phyloP scores from a whole-genome alignment of 2,797 vertebrate genomes.

The Manis pentadactyla region DNA sequence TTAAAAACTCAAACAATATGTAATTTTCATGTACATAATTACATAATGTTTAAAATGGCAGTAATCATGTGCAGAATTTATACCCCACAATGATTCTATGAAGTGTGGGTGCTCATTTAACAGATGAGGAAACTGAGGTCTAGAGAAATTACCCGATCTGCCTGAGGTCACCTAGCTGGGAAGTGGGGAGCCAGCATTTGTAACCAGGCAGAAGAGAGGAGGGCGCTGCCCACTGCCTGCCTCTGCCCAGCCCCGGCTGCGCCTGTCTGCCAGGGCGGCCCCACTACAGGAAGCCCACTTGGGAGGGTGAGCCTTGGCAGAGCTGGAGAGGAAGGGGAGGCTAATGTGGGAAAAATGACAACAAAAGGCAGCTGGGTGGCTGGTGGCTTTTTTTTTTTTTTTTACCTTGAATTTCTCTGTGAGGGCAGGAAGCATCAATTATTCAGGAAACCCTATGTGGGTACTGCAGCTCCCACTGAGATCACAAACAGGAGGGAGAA shows the following conservation, averaged over 20 bases:
- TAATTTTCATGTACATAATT: not conserved
- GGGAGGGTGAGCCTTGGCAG: not conserved
- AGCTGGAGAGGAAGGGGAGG: not conserved
- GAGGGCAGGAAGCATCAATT: not conserved
- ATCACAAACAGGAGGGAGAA: not conserved
- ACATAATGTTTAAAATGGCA: slow-evolving; percentile 4
- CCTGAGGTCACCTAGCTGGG: not conserved
- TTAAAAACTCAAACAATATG: not conserved
- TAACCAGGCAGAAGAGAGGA: not conserved
- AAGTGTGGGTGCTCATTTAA: not conserved
- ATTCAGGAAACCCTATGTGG: slow-evolving; percentile 1
- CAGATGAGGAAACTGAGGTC: not conserved
- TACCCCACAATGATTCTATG: not conserved
- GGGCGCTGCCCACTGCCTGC: rapidly evolving
- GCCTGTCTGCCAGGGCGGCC: not conserved
- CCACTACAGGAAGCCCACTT: not conserved
- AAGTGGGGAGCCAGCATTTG: not conserved
- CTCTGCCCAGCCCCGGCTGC: not conserved
- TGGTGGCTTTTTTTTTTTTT: not conserved
- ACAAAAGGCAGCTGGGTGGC: not conserved
- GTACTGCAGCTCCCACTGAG: not conserved
- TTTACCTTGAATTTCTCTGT: not conserved
- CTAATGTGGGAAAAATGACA: not conserved
- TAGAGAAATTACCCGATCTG: not conserved
- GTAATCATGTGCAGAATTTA: not conserved